Evolutionary conservation across 2,797 vertebrate species (phyloP), one percentile per base, ranked within the genome.

Genomic region (Ctenochaetus hawaiiensis): DNA sequence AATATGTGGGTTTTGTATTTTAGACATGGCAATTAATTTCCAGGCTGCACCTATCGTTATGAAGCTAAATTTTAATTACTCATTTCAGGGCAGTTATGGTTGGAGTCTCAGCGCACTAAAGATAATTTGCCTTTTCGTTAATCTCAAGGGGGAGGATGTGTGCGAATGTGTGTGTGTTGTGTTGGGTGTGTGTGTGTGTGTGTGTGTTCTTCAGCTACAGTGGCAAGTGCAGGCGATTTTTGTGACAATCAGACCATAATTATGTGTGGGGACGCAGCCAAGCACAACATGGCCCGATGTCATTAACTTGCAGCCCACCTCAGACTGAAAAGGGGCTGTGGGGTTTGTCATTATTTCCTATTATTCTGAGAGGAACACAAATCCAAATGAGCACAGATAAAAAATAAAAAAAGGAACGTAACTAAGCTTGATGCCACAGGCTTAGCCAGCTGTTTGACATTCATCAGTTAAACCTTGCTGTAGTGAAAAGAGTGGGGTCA

Each of bases 211-310:
- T 82, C 81, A 77, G 85, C 75, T 69, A 74, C 63, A 66, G 82
- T 65, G 77, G 88, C 39, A 80, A 88, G 84, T 66, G 76, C 76
- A 64, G 80, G 73, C 73, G 48, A 88, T 88, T 93, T 92, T 87
- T 92, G 80, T 93, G 92, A 93, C 93, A 94, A 93, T 95, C 93
- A 90, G 76, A 87, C 86, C 72, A 87, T 94, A 95, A 95, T 95
- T 95, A 94, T 88, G 85, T 88, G 79, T 67, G 77, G 83, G 85
- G 91, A 93, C 41, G 79, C 91, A 93, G 91, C 90, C 93, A 92
- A 93, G 90, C 86, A 80, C 90, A 84, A 86, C 93, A 87, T 66
- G 74, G 88, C 89, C 86, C 88, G 45, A 89, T 91, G 91, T 93
- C 93, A 94, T 95, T 94, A 95, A 94, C 92, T 90, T 77, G 80